phyloP scores from a whole-genome alignment of 1,140 invertebrate genomes.

The Globodera ellingtonae region DNA sequence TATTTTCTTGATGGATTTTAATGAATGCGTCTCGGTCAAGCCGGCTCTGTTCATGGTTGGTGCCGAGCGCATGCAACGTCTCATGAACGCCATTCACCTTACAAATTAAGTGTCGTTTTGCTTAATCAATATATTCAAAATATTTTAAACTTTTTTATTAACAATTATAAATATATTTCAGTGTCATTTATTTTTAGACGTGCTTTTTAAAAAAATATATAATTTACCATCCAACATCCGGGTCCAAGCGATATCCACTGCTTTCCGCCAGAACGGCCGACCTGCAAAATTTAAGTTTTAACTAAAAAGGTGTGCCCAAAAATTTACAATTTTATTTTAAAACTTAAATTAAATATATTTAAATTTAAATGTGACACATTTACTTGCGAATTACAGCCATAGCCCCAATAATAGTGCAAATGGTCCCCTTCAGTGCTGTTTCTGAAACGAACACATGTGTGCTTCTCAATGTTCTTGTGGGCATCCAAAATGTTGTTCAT shows the following conservation, averaged over 20 bases:
- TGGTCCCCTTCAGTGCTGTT: conserved; percentile 28
- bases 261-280: conserved; percentile 16
- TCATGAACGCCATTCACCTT: conserved; percentile 56
- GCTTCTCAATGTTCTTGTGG: conserved; percentile 27
- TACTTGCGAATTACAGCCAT: conserved; percentile 21
- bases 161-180: not conserved
- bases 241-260: conserved; percentile 26
- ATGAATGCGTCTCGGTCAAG: conserved; percentile 69
- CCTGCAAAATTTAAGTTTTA: not conserved
- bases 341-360: not conserved
- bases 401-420: conserved; percentile 30
- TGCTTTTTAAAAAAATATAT: not conserved
- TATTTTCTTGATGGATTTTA: conserved; percentile 68
- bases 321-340: not conserved
- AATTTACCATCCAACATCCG: conserved; percentile 26
- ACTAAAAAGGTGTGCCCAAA: too few relatives aligned
- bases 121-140: not conserved
- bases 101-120: not conserved
- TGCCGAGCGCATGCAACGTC: conserved; percentile 61
- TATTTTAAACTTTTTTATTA: too few relatives aligned
- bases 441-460: conserved; percentile 24
- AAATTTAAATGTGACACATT: not conserved
- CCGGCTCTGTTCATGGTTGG: conserved; percentile 71
- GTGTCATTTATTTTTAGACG: too few relatives aligned
- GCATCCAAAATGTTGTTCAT: conserved; percentile 32